These are phyloP conservation scores for Anguilla rostrata DNA, from an alignment of 2,113 vertebrate species.

Conservation along the genomic window DNA sequence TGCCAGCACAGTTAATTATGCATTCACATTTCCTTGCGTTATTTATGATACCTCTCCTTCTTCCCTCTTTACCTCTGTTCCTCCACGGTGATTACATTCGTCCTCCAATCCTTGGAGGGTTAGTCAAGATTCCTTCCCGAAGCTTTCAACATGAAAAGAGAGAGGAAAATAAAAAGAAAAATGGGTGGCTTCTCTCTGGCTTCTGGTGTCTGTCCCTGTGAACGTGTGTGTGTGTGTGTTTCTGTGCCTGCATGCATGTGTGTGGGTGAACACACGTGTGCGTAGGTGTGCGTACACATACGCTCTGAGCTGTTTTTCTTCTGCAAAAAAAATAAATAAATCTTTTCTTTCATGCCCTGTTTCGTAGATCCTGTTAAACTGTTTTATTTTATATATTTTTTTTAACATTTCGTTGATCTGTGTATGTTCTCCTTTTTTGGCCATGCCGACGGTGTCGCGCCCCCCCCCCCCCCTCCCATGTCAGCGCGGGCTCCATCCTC, in stretches of 20 bases:
- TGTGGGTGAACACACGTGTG: background rate
- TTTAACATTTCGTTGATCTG: background rate
- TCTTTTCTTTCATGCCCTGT: background rate
- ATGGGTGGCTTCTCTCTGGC: background rate
- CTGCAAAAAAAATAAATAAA: background rate
- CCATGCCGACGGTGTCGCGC: background rate
- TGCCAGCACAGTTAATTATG: slow-evolving; percentile 30
- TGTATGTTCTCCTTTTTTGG: background rate
- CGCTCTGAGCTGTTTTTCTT: background rate
- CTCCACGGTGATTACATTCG: slow-evolving; percentile 19
- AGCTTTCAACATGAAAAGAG: slow-evolving; percentile 24
- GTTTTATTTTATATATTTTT: background rate
- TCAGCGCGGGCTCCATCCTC: background rate
- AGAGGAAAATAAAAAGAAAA: background rate
- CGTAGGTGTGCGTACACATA: background rate
- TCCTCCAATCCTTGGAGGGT: slow-evolving; percentile 11
- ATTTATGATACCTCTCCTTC: slow-evolving; percentile 15
- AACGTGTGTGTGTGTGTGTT: background rate
- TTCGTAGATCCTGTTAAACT: background rate
- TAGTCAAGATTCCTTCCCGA: background rate
- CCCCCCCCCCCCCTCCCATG: background rate
- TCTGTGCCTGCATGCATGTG: background rate
- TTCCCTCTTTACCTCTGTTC: slow-evolving; percentile 14
- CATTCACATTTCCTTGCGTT: slow-evolving; percentile 21
- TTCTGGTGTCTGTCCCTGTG: background rate